Conservation (phyloP, 2,797 vertebrate species). For the Oreochromis grahami region DNA sequence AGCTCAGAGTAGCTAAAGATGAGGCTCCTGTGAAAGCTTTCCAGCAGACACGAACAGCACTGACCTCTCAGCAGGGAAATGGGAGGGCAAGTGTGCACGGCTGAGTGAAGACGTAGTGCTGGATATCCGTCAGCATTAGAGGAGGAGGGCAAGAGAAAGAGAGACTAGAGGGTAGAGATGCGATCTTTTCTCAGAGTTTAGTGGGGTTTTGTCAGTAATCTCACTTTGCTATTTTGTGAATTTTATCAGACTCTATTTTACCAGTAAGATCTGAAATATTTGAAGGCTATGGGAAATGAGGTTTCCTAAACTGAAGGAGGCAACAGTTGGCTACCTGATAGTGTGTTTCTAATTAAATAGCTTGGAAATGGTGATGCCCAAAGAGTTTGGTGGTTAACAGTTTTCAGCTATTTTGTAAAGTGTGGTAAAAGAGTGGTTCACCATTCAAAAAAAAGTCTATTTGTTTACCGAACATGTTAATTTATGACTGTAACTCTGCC, state of each 20-base stretch:
- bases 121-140: slow-evolving; percentile 54
- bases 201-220: slow-evolving; percentile 19
- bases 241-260: slow-evolving; percentile 16
- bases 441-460: neutral
- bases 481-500: neutral
- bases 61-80: slow-evolving; percentile 59
- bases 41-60: slow-evolving; percentile 24
- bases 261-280: slow-evolving; percentile 5
- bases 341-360: neutral
- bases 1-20: slow-evolving; percentile 26
- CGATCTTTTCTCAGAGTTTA: slow-evolving; percentile 21
- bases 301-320: neutral
- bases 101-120: slow-evolving; percentile 60
- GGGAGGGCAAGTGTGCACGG: slow-evolving; percentile 46
- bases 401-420: neutral
- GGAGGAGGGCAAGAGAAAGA: slow-evolving; percentile 11
- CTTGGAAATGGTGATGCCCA: neutral
- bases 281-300: neutral
- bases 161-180: slow-evolving; percentile 29
- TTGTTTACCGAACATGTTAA: neutral
- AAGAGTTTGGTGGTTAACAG: neutral
- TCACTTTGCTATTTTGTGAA: slow-evolving; percentile 13
- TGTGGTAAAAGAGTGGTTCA: neutral
- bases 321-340: neutral
- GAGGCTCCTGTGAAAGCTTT: slow-evolving; percentile 36